Evolutionary conservation across 2,113 vertebrate genomes (phyloP), one percentile per base, ranked within the genome.

Genomic region (Stomatorhinus ivindoensis): DNA sequence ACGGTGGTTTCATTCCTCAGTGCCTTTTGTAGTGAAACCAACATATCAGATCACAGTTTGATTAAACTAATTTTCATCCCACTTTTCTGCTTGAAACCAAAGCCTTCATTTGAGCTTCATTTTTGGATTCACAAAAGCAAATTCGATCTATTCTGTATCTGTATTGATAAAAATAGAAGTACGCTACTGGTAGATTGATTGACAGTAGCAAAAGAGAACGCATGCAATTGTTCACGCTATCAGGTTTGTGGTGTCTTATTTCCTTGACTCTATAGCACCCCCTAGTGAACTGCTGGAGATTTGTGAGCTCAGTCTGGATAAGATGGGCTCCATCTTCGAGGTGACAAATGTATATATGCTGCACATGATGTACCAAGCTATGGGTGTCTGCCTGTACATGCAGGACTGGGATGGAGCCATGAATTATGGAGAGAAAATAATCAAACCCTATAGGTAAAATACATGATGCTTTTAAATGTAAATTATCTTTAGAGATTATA

Each of bases 351-450:
- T 99, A 88, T 99, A 99, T 92, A 97, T 99, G 97, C 92, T 99
- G 87, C 98, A 99, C 92, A 99, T 99, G 98, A 99, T 98, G 97
- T 99, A 99, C 94, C 98, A 99, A 92, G 97, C 98, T 90, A 99
- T 99, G 98, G 98, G 98, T 0, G 97, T 99, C 80, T 99, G 98
- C 91, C 95, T 99, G n/a, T 99, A 98, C 2, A 95, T 97, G 96
- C 98, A 99, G 92, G 98, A 99, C 93, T 99, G 98, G 98, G 98
- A 99, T 4, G 97, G 97, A 53, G 98, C 98, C 0, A 96, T 99
- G 93, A 95, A 94, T 48, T 98, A 99, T 0, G 98, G 98, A 1
- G 97, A 98, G 95, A 99, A 98, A 93, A 98, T 99, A 89, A 96
- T 97, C 90, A 95, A 94, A 89, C 96, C 96, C 0, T 97, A 97